Evolutionary conservation across 2,113 vertebrate genomes (phyloP), one percentile per base, ranked within the genome.

Genomic region (Chitala chitala): DNA sequence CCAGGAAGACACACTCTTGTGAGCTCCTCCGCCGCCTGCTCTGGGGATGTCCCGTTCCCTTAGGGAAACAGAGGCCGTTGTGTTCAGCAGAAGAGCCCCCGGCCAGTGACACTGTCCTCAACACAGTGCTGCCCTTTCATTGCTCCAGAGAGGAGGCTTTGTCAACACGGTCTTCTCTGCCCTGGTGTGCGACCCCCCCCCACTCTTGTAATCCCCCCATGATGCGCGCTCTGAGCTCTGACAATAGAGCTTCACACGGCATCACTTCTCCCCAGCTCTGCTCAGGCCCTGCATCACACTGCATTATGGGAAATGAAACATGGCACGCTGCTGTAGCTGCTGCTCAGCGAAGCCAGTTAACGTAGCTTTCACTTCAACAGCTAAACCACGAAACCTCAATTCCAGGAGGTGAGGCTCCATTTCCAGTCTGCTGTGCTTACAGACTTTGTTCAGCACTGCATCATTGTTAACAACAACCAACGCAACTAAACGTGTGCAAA

Each of bases 231-330:
- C 40, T n/a, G 22, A 50, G 44, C 7, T n/a, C 40, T 44, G 24
- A 69, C 68, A 69, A 69, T 69, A 69, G 64, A 5, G 40, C 40
- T 46, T 68, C 64, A 68, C 33, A 68, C 15, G 6, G 29, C 31
- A 63, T 36, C 17, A 5, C 29, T 4, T 17, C 31, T 29, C 13
- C 29, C 59, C 17, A 8, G 7, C 33, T 33, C 59, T 13, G 2
- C 10, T 33, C 15, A 33, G 51, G n/a, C n/a, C n/a, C n/a, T 54
- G 20, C 20, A 54, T n/a, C n/a, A n/a, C n/a, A n/a, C n/a, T n/a
- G n/a, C 2, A 22, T n/a, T n/a, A 54, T n/a, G 20, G 20, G 51
- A 22, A 17, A 54, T n/a, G 12, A 61, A 61, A 33, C 2, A 7
- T 26, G 31, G 59, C 1, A 17, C 29, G 9, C 5, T 13, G 5